Base-by-base conservation (phyloP, 2,113 vertebrate genomes). In the Myocastor coypus region DNA sequence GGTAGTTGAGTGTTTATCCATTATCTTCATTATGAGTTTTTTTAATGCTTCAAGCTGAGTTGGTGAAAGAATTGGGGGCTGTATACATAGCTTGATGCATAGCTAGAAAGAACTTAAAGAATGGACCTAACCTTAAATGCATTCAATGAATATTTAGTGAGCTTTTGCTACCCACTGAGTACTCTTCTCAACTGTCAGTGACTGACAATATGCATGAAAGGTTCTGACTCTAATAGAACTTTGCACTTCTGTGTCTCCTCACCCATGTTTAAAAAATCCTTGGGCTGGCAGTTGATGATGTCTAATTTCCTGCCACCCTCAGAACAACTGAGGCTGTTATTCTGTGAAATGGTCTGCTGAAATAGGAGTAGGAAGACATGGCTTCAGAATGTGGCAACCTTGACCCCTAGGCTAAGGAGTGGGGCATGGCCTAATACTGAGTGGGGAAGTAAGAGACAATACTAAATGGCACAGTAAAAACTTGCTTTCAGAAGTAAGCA, bases 11-110 rank as follows among this genome's bases (percentile, higher is more conserved):
- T 69, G 34, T 37, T n/a, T 34, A 37, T n/a, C 17, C 17, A 20
- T 37, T 64, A 73, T 80, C 89, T 84, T 94, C 9, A 91, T 80
- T 94, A 83, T 59, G 0, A 82, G n/a, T 71, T 92, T 85, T 78
- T 92, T 78, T 19, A 66, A 14, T 28, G 63, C 34, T 91, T 8
- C 66, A 71, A 34, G 88, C 1, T 28, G 64, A 86, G 4, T 55
- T 82, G 66, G 10, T 69, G 52, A 85, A 12, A 55, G 34, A 68
- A 55, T 84, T 50, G 24, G 32, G 5, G 66, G 14, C 50, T 92
- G 0, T 81, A 8, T 14, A 34, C n/a, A 26, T 52, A 89, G 10
- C 87, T 95, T 64, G 46, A 59, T 22, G 9, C 63, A 50, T 69
- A 50, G 46, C 83, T 91, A 75, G 8, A 91, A 85, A 7, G 68